Base-by-base conservation (phyloP, 2,797 vertebrate species). In the Balearica regulorum region DNA sequence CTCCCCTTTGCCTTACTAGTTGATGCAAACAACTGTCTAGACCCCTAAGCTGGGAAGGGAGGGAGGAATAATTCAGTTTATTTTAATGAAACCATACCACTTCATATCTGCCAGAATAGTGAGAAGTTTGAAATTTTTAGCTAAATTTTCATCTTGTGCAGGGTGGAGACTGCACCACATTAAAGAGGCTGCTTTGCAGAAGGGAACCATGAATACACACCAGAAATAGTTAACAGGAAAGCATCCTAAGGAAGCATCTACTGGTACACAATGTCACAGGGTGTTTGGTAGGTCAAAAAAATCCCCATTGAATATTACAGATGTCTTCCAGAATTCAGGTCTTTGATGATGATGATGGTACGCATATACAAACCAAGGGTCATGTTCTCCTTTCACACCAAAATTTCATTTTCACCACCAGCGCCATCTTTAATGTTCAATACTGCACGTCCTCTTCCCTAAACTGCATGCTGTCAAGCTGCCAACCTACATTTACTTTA, bases 361-460 rank as follows among this genome's bases (percentile, higher is more conserved):
- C 1, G 0, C 9, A 15, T 10, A 16, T 24, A 33, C 5, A 55
- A 68, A 65, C 9, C 35, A 28, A 33, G 4, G 19, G 4, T 43
- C 10, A 37, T 5, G 2, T 22, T 72, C 33, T 68, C 9, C 48
- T 70, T 65, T 44, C 44, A 60, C 24, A 62, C 21, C n/a, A 25
- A 18, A 28, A 15, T 37, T 24, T 24, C 20, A 15, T 48, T 72
- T 71, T 65, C 64, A 14, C 16, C 4, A 9, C 5, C 60, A 29
- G 5, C 18, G 20, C 21, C 25, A 14, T 11, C 17, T 13, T 33
- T 10, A 16, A 6, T 1, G 0, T 43, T 79, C 19, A n/a, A 18
- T n/a, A 21, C 29, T 5, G 19, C 58, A 13, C 0, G 1, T 28
- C 68, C 46, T 55, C 31, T 46, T 37, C 19, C 24, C 48, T 11